These are phyloP conservation scores for Bimastos eiseni DNA, from an alignment of 2,888 invertebrate species.

Conservation along the genomic window DNA sequence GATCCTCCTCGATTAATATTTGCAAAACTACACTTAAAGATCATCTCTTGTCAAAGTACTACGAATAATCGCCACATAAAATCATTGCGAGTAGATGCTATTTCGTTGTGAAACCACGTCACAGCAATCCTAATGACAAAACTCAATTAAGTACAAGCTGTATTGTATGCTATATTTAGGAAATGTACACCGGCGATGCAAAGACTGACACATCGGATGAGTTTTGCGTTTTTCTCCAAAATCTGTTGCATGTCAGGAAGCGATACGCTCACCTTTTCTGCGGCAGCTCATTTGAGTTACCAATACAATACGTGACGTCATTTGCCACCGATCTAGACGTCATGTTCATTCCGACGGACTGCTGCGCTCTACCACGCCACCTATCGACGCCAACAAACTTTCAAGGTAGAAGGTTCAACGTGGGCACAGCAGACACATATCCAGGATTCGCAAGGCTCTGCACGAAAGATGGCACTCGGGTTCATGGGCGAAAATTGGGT, in stretches of 20 bases:
- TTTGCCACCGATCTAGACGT: neutral
- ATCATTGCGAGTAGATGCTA: too few species aligned
- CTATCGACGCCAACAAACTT: neutral
- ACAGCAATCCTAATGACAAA: too few species aligned
- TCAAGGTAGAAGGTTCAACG: neutral
- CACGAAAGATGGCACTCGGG: neutral
- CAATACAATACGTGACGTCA: neutral
- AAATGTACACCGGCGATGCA: neutral
- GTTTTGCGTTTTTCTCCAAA: neutral
- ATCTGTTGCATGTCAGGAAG: neutral
- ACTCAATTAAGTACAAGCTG: too few species aligned
- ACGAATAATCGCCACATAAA: too few species aligned
- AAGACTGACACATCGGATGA: neutral
- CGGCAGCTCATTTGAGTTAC: slow-evolving; percentile 2
- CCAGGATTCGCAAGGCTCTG: neutral
- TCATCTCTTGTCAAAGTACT: too few species aligned
- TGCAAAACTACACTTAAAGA: too few species aligned
- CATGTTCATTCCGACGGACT: neutral
- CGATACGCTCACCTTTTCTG: neutral
- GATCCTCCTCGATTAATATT: too few species aligned
- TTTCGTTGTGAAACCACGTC: too few species aligned
- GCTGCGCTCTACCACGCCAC: neutral
- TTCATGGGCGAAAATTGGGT: neutral
- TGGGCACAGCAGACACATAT: neutral
- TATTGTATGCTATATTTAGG: too few species aligned